Evolutionary conservation across 92 coral and sea anemone genomes (phyloP), one percentile per base, ranked within the genome.

Genomic region (Porites rus): DNA sequence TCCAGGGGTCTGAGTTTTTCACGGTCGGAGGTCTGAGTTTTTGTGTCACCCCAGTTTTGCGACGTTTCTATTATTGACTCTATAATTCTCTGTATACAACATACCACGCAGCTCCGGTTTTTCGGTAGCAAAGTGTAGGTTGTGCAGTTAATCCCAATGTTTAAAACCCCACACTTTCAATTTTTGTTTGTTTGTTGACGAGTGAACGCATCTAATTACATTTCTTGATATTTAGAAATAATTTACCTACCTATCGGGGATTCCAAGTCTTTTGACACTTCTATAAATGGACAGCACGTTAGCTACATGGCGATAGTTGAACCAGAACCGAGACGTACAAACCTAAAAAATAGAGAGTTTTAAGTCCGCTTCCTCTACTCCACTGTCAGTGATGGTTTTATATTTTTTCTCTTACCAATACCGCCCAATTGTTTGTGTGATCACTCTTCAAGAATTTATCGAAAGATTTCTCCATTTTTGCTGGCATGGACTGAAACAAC

Each of bases 381-480:
- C 9, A 12, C 11, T 11, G 13, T 24, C 24, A 58, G 25, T 20
- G 31, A 50, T 52, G 31, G 17, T 64, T 81, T 38, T 38, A 38
- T 38, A 46, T 9, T 24, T 7, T 8, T 67, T n/a, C 63, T 83
- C 97, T 73, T 74, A 97, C 99, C 90, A 97, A 68, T 14, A 97
- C 98, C 51, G 99, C 99, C 99, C 99, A 97, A 80, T 97, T 97
- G 72, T 97, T 97, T 56, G 99, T 91, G 64, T 97, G 99, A 46
- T 94, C 98, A 85, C 92, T 94, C 83, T 82, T 90, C 38, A 94
- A 84, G 53, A 92, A 85, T 1, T 83, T 73, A 16, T 90, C 98
- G 24, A 93, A 74, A 70, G 87, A 86, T 22, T 66, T 82, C n/a
- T 70, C 92, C 16, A 80, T 78, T 64, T 92, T 83, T 74, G 85